A percentile compares a stretch with the other conserved stretches of the same genome.
Conservation (phyloP, 2,113 vertebrate genomes). For the Leptosomus discolor region DNA sequence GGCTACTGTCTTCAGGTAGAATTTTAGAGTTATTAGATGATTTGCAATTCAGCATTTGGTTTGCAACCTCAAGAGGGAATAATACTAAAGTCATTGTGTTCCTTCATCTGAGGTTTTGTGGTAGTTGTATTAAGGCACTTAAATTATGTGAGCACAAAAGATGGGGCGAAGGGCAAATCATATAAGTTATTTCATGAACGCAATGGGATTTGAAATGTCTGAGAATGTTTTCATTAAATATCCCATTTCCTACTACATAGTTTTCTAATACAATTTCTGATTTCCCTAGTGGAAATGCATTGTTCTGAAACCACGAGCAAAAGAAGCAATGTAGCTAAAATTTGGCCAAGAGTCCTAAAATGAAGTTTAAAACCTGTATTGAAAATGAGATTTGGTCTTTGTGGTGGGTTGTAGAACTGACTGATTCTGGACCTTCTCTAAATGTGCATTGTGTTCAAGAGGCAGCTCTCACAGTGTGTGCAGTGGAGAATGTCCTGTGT, state of each 20-base stretch:
- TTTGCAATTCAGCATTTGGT: not conserved
- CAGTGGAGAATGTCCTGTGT: not conserved
- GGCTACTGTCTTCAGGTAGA: not conserved
- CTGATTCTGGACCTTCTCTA: not conserved
- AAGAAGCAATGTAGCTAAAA: not conserved
- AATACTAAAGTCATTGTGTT: not conserved
- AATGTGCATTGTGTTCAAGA: not conserved
- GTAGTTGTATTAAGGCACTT: not conserved
- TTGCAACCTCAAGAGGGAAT: not conserved
- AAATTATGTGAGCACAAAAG: not conserved
- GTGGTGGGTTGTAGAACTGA: not conserved
- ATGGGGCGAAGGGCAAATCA: not conserved
- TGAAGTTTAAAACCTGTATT: not conserved
- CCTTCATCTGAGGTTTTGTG: not conserved
- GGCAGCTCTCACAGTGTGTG: accelerated
- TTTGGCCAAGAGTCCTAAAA: not conserved
- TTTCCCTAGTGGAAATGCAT: not conserved
- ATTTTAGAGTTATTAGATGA: not conserved
- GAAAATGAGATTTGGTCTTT: not conserved
- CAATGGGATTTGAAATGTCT: not conserved
- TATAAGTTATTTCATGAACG: not conserved
- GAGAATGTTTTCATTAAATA: not conserved
- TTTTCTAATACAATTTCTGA: not conserved
- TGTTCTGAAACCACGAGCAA: not conserved
- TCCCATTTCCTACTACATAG: not conserved